Base-by-base conservation (phyloP, 1,140 invertebrate genomes). In the Geopemphigus sp. region DNA sequence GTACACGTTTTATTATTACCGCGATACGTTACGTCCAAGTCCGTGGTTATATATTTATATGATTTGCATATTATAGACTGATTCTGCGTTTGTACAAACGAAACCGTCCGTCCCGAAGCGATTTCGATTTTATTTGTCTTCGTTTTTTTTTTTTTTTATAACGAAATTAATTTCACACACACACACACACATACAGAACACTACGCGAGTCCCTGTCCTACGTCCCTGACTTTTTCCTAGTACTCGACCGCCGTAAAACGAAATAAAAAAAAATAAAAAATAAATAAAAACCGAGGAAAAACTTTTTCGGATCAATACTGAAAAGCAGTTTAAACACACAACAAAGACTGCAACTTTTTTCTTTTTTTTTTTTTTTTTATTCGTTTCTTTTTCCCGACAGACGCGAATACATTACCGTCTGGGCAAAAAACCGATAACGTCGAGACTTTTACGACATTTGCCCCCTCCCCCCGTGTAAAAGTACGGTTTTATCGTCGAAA, bases 321-420 rank as follows among this genome's bases (percentile, higher is more conserved):
- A 61, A 78, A 78, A 78, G 74, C 74, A 78, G 74, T 78, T 78
- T 78, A 78, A 78, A 78, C 74, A 63, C 74, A 78, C 74, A 78
- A 78, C 74, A 78, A 78, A 78, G 74, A 78, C 74, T 78, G 74
- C 74, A 78, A 61, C 74, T 50, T 78, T 78, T 78, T 57, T 61
- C 63, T 50, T 76, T 61, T 22, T 56, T 29, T 39, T 6, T 54
- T 54, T 56, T 39, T 72, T n/a, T n/a, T 24, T 19, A 15, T 12
- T 76, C 54, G 24, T 59, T 59, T 45, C n/a, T 24, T 39, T 59
- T 78, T n/a, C 57, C 39, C 74, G 26, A 32, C 72, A 78, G 56
- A 61, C 74, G n/a, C n/a, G 74, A 78, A 78, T 78, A 78, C 74
- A 78, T 78, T 78, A 78, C 74, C 74, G 74, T 78, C 57, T 61